These are phyloP conservation scores for Saccopteryx bilineata DNA, from an alignment of 2,113 vertebrate species.

Conservation along the genomic window DNA sequence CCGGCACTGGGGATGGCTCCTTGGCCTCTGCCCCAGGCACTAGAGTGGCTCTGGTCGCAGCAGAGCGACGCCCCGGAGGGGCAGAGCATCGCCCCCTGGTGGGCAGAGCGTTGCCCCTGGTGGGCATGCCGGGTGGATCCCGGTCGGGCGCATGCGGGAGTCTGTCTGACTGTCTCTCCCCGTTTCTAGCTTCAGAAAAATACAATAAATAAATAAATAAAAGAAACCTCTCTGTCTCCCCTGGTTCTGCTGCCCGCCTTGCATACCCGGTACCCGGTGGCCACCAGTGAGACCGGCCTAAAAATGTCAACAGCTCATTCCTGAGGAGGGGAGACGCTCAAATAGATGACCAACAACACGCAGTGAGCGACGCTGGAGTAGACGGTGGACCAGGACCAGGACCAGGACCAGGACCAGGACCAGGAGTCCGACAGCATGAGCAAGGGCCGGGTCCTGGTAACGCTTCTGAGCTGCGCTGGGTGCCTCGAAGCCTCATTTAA, in stretches of 20 bases:
- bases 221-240: background rate
- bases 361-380: fast-evolving
- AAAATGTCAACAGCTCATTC: background rate
- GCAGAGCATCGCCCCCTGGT: no score
- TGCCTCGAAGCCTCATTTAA: slow-evolving; percentile 85
- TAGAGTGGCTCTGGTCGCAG: no score
- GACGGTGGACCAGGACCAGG: fast-evolving
- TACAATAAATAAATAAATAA: no score
- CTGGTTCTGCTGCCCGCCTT: background rate
- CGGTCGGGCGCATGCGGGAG: no score
- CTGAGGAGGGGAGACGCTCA: no score
- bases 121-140: no score
- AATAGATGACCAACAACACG: fast-evolving
- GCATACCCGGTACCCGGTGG: fast-evolving
- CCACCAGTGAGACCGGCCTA: fast-evolving
- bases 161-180: no score
- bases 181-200: no score
- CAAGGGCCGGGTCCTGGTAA: fast-evolving
- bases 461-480: slow-evolving; percentile 63
- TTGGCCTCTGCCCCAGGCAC: no score
- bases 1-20: no score
- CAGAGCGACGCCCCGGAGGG: no score
- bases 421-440: fast-evolving
- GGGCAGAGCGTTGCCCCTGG: no score
- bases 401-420: fast-evolving